phyloP scores from a whole-genome alignment of 1,140 invertebrate genomes.

The Aphaenogaster floridana region DNA sequence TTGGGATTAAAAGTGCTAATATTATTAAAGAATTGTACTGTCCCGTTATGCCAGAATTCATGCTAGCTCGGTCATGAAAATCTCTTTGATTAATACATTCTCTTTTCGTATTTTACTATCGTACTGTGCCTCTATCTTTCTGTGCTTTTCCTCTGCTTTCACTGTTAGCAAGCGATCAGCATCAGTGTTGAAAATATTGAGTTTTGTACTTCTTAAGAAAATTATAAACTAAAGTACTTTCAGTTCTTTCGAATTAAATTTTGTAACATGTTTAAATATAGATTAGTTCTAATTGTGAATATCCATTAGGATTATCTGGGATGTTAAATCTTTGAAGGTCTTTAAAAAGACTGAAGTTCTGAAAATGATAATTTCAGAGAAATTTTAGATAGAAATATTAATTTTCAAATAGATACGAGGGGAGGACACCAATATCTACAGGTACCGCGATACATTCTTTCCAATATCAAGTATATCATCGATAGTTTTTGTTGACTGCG shows the following conservation, averaged over 20 bases:
- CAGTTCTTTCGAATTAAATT: neutral
- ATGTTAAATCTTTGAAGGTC: neutral
- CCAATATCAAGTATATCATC: constrained; percentile 63
- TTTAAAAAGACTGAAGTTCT: neutral
- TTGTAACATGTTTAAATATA: neutral
- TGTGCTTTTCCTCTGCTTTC: neutral
- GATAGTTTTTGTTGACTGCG: constrained; percentile 52
- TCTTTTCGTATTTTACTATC: constrained; percentile 21
- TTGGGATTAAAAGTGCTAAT: constrained; percentile 18
- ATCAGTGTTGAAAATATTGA: constrained; percentile 4
- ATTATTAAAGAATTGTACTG: constrained; percentile 8
- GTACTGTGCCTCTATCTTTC: neutral
- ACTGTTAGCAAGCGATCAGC: neutral
- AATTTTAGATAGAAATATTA: constrained; percentile 27
- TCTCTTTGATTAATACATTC: neutral
- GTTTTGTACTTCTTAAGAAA: neutral
- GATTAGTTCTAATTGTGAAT: neutral
- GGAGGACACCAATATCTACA: constrained; percentile 37
- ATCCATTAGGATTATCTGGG: neutral
- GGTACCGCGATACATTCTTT: constrained; percentile 37
- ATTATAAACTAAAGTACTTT: neutral
- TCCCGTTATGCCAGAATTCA: neutral
- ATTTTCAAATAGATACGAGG: constrained; percentile 22
- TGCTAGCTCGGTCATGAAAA: neutral
- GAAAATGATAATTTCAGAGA: neutral